Evolutionary conservation across 2,797 vertebrate genomes (phyloP), one percentile per base, ranked within the genome.

Genomic region (Gymnothorax reevesii): DNA sequence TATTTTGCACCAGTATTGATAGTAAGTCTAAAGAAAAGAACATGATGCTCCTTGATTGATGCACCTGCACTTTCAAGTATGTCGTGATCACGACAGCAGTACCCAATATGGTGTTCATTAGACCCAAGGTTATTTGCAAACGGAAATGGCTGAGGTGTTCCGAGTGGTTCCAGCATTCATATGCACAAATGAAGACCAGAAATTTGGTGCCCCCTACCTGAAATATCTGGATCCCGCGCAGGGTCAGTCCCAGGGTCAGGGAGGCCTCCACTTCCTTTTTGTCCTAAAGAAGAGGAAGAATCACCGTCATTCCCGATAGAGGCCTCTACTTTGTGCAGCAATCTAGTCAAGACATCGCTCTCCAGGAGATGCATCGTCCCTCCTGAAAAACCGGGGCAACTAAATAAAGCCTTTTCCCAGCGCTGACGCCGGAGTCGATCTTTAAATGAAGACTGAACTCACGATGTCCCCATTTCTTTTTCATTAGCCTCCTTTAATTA

Each of bases 191-290:
- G 7, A 3, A 66, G 49, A 10, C 10, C 9, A 49, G 27, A 22
- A 84, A n/a, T 55, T 6, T 82, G 25, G 20, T 8, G 7, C n/a
- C 52, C 55, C 17, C 1, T 89, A 99, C 98, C 97, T 99, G 98
- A 92, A 99, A 99, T 92, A 99, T 98, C 91, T 99, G 99, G 90
- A 99, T 99, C 20, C 99, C 99, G 60, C 98, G 95, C 57, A 98
- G 96, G 0, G 98, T 99, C 91, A 99, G 92, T 82, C 98, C 98
- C 89, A 99, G 93, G 0, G 97, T 98, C 83, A 99, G 93, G 4
- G 98, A 98, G 0, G 98, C 98, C 82, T 99, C 99, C 1, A 98
- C 94, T 94, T 99, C 99, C 89, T 97, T 98, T 93, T 99, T 99
- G 94, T 99, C 98, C 98, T 99, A 90, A 7, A 80, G 71, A 8